Evolutionary conservation across 2,113 vertebrate genomes (phyloP), one percentile per base, ranked within the genome.

Genomic region (Anarrhichthys ocellatus): DNA sequence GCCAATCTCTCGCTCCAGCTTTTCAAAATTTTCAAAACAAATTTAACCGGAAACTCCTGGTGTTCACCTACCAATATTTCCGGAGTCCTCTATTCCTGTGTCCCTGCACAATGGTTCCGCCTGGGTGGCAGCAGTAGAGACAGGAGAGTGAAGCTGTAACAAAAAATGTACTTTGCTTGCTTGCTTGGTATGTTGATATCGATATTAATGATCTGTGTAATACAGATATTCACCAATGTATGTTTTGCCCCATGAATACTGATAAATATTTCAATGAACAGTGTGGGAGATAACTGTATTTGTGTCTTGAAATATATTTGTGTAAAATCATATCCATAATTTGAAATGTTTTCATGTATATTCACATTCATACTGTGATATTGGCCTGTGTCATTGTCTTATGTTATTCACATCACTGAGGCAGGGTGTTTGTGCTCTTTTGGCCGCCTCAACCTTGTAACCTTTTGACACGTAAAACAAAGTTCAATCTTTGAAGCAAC

Each of bases 21-120:
- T 32, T 67, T 22, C 3, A 44, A 70, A 27, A 52, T 62, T 40
- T 85, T 78, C 91, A 87, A 93, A 91, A 81, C 24, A 87, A 70
- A 54, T 8, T 1, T 14, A 0, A 69, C 78, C 92, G 93, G 93
- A 93, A 92, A 9, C 38, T 0, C 0, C 0, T 54, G 22, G 82
- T 84, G 92, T 85, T 84, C 70, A 56, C 5, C 9, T 4, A 1
- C 22, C 70, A 62, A 46, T 24, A 7, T 15, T 20, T 87, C 85
- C 88, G 80, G 34, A 1, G 5, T 81, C 56, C 24, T 29, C 48
- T 5, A 2, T 0, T 15, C 5, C 6, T 2, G 36, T 34, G 56
- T 20, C 18, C 13, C 24, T 4, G 20, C 5, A 38, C 22, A 70
- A 80, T 46, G 18, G 89, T 93, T 93, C 91, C 88, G 62, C 24